Conservation (phyloP, 2,113 vertebrate species). For the Chrysemys picta region DNA sequence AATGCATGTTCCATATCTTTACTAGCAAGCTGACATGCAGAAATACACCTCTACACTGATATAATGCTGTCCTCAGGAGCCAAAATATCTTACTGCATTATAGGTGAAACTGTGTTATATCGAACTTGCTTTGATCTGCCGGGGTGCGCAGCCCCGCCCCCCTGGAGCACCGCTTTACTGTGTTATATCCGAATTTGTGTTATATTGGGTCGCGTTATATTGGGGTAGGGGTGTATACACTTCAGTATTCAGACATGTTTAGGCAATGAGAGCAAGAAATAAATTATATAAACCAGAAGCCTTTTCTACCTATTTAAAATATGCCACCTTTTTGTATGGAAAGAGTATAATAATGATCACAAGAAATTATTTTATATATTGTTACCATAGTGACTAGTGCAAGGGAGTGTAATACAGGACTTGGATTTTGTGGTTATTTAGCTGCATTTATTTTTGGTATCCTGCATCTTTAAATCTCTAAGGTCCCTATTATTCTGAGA, state of each 20-base stretch:
- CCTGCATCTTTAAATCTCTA: not conserved
- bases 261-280: not conserved
- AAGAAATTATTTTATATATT: not conserved
- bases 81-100: too few relatives aligned
- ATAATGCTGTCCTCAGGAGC: too few relatives aligned
- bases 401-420: not conserved
- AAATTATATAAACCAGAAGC: not conserved
- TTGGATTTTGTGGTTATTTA: not conserved
- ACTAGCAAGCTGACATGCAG: not conserved
- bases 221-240: not conserved
- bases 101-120: too few relatives aligned
- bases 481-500: not conserved
- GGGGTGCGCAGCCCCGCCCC: too few relatives aligned
- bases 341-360: not conserved
- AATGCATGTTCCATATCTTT: not conserved
- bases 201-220: too few relatives aligned
- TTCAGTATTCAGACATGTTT: not conserved
- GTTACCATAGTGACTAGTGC: not conserved
- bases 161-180: too few relatives aligned
- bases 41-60: not conserved
- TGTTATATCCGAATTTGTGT: too few relatives aligned
- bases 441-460: not conserved
- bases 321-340: not conserved
- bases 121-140: too few relatives aligned
- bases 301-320: not conserved